phyloP scores from a whole-genome alignment of 2,888 invertebrate species.

The Tenthredo distinguenda region DNA sequence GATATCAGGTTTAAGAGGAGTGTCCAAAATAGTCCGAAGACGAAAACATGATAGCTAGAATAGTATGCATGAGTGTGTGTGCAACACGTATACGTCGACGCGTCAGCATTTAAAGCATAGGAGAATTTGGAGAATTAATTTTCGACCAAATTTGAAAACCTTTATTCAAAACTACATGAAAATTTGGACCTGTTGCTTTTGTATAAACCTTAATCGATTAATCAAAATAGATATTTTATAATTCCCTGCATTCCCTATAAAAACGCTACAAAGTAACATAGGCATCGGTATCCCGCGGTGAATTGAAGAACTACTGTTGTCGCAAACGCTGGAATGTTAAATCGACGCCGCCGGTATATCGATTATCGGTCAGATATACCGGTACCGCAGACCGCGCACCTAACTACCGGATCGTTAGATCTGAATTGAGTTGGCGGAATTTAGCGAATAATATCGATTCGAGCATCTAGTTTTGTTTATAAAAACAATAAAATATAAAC shows the following conservation, averaged over 20 bases:
- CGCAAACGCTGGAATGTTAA: background rate
- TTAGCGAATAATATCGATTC: background rate
- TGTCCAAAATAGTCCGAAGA: constrained; percentile 29
- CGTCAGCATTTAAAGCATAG: background rate
- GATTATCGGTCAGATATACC: no score
- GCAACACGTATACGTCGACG: background rate
- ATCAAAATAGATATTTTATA: background rate
- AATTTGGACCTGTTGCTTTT: background rate
- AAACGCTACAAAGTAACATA: background rate
- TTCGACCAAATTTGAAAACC: background rate
- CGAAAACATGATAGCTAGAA: constrained; percentile 19
- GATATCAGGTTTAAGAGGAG: constrained; percentile 37
- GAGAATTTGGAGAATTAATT: background rate
- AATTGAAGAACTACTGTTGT: background rate
- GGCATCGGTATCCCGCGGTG: background rate
- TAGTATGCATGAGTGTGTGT: background rate
- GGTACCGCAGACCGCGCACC: no score
- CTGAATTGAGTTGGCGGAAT: background rate
- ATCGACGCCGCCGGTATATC: background rate
- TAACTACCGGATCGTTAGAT: no score
- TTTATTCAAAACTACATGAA: background rate
- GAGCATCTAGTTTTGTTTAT: constrained; percentile 16
- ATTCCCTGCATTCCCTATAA: background rate
- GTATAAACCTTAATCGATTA: background rate
- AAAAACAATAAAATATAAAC: background rate